Base-by-base conservation (phyloP, 1,140 invertebrate genomes). In the Maniola jurtina region DNA sequence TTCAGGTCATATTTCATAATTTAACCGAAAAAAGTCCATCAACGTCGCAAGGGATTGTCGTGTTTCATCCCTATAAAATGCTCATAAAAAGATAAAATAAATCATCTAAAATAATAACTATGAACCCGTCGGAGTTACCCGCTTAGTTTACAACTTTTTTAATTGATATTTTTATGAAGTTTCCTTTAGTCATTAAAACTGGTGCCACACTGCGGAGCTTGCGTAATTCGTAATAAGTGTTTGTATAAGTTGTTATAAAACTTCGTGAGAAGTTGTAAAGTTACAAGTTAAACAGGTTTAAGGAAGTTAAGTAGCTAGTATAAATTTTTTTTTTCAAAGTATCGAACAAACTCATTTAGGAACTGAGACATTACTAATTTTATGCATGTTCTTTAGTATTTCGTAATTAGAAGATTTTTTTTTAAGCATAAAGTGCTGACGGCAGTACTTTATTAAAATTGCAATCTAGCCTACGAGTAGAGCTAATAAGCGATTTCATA, bases 81-180 rank as follows among this genome's bases (percentile, higher is more conserved):
- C 15, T 15, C 48, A 52, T 15, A 52, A 52, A 52, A 52, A 52
- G 48, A 52, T 52, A 52, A 16, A 52, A 52, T 52, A 25, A 52
- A 52, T 55, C 25, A 55, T 55, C 54, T 14, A 7, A 55, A 55
- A 55, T 33, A 55, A 55, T 55, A 55, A 55, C 54, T 55, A 55
- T 55, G 34, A 55, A 35, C 54, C 13, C 34, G 25, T 0, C 25
- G 25, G 15, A 35, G 25, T 13, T 55, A n/a, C 33, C 35, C 25
- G 54, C 54, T 34, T 55, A 34, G 54, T 55, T 55, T 34, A 35
- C 35, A 55, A 55, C 54, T 55, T 36, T 55, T 55, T 55, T 55
- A 55, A 55, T 55, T 55, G 54, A 55, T 55, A 55, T 55, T 55
- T 55, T 55, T 55, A 55, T 55, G 54, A 57, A 38, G 55, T 57